These are phyloP conservation scores for Valencia hispanica DNA, from an alignment of 2,797 vertebrate species.

Conservation along the genomic window DNA sequence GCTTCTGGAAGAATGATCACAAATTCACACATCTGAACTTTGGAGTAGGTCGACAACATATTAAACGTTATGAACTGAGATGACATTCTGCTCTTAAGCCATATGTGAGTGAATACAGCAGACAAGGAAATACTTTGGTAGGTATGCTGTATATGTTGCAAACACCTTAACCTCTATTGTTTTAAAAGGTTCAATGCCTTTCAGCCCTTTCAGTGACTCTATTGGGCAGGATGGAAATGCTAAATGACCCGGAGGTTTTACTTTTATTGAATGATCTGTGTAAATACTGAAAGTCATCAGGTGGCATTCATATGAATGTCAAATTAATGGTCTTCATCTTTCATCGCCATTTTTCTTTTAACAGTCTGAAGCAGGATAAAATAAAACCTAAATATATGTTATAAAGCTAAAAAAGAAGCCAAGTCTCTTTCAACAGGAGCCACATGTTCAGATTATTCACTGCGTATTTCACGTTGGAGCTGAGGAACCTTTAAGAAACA, in stretches of 20 bases:
- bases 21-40: not conserved
- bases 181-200: not conserved
- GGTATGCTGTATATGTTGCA: no score
- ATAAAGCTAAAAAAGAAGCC: constrained; percentile 19
- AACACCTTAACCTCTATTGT: no score
- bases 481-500: constrained; percentile 48
- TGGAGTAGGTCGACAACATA: no score
- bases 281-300: constrained; percentile 21
- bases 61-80: not conserved
- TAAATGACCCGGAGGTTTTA: not conserved
- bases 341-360: constrained; percentile 28
- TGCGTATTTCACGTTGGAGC: constrained; percentile 53
- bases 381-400: not conserved
- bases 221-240: not conserved
- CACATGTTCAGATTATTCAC: constrained; percentile 50
- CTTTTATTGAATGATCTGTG: not conserved
- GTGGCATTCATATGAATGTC: no score
- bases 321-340: constrained; percentile 6
- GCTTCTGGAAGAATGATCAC: not conserved
- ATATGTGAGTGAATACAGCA: not conserved
- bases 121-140: not conserved
- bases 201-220: not conserved
- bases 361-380: constrained; percentile 30
- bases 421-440: constrained; percentile 44
- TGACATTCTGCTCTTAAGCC: not conserved